These are phyloP conservation scores for Melieria omissa DNA, from an alignment of 2,888 invertebrate genomes.

Conservation along the genomic window DNA sequence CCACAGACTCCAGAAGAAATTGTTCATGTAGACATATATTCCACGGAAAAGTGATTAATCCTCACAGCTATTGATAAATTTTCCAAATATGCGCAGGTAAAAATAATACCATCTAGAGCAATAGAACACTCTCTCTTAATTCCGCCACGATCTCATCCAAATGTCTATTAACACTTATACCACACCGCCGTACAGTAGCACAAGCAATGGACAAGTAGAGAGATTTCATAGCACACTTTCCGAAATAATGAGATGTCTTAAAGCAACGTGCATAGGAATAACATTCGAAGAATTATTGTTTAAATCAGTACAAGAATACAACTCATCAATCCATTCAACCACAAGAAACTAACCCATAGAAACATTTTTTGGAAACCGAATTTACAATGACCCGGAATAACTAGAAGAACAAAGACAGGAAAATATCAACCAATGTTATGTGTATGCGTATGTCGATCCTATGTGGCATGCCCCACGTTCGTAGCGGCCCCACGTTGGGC, in stretches of 20 bases:
- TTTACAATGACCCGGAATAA: constrained; percentile 6
- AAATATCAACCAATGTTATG: too few species aligned
- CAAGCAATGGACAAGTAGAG: constrained; percentile 8
- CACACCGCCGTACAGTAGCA: constrained; percentile 11
- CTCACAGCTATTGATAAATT: constrained; percentile 30
- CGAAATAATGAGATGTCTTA: neutral
- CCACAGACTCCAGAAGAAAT: too few species aligned
- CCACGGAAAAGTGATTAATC: constrained; percentile 1
- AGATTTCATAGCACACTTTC: constrained; percentile 12
- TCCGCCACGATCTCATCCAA: too few species aligned
- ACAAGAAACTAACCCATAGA: neutral
- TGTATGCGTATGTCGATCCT: too few species aligned
- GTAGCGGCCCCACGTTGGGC: too few species aligned
- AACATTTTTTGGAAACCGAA: constrained; percentile 10
- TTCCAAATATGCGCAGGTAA: constrained; percentile 21
- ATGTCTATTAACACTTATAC: constrained; percentile 5
- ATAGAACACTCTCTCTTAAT: constrained; percentile 2
- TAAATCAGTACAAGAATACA: constrained; percentile 24
- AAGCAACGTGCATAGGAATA: neutral
- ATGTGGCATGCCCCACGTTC: too few species aligned
- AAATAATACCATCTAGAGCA: constrained; percentile 3
- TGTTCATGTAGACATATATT: neutral
- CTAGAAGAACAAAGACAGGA: constrained; percentile 5
- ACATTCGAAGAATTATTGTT: constrained; percentile 9
- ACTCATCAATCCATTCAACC: constrained; percentile 16